Percentiles rank a stretch among this genome's conserved stretches.
Evolutionary conservation across 2,113 vertebrate genomes (phyloP).

Genomic region (Tapirus terrestris): DNA sequence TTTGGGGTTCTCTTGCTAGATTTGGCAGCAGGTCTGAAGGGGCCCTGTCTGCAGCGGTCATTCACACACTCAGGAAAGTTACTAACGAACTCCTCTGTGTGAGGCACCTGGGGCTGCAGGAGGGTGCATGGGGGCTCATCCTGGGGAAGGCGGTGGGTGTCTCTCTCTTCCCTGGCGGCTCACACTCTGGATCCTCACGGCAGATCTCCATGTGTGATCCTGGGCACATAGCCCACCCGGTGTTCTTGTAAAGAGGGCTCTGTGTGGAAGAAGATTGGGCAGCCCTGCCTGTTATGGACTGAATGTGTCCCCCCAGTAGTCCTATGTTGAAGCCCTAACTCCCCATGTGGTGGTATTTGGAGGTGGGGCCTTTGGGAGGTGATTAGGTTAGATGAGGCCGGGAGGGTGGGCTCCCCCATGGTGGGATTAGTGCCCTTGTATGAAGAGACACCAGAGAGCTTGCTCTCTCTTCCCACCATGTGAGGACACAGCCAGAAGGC

Average conservation of each 20-base stretch:
- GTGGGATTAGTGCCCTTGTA: background rate
- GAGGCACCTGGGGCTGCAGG: background rate
- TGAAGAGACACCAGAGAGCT: background rate
- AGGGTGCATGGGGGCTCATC: fast-evolving
- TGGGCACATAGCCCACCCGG: fast-evolving
- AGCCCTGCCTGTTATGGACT: background rate
- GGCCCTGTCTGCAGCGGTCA: background rate
- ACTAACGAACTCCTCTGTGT: background rate
- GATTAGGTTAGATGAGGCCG: background rate
- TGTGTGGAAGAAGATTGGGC: background rate
- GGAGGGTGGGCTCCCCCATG: background rate
- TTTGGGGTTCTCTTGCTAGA: background rate
- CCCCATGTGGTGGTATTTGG: background rate
- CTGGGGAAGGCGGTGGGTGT: fast-evolving
- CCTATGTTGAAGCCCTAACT: background rate
- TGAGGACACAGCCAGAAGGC: background rate
- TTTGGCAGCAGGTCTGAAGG: background rate
- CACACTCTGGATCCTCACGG: background rate
- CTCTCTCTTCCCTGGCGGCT: background rate
- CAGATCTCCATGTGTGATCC: background rate
- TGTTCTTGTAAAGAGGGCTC: background rate
- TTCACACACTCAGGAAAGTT: background rate
- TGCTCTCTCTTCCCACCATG: background rate
- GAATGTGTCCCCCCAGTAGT: background rate
- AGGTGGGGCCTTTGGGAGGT: background rate